Percentiles rank a stretch among this genome's conserved stretches.
phyloP scores from a whole-genome alignment of 1,140 invertebrate species.

The Drosophila pallidifrons region DNA sequence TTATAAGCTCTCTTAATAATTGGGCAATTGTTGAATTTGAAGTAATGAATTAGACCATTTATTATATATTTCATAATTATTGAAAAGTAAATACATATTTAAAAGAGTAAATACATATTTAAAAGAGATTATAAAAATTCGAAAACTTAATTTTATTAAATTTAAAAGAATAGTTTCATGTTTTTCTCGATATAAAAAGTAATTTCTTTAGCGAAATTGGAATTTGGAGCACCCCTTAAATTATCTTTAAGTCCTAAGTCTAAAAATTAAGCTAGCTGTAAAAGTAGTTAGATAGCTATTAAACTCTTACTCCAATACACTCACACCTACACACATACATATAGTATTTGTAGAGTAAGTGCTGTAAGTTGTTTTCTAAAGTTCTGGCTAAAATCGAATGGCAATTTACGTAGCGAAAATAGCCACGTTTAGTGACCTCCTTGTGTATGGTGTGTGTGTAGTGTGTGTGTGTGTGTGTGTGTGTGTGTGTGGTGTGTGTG shows the following conservation, averaged over 20 bases:
- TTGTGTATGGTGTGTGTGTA: neutral
- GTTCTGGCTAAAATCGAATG: neutral
- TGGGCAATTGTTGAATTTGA: no score
- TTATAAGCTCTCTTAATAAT: no score
- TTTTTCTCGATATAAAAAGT: no score
- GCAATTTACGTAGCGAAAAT: slow-evolving; percentile 23
- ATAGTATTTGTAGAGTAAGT: neutral
- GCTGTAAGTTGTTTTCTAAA: neutral
- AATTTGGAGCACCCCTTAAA: neutral
- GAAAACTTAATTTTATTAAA: no score
- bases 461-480: no score
- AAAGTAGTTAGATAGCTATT: slow-evolving; percentile 6
- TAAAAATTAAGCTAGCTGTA: slow-evolving; percentile 28
- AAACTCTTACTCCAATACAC: neutral
- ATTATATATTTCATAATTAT: no score
- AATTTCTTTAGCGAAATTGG: neutral
- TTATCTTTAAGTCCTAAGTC: slow-evolving; percentile 8
- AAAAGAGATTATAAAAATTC: no score
- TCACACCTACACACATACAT: neutral
- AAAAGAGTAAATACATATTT: no score
- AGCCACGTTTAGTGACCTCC: slow-evolving; percentile 18
- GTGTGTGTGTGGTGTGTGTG: no score
- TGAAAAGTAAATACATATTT: no score
- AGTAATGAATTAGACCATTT: no score
- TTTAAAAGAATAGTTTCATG: no score